phyloP scores from a whole-genome alignment of 2,113 vertebrate genomes.

The Epinephelus cyanopodus region DNA sequence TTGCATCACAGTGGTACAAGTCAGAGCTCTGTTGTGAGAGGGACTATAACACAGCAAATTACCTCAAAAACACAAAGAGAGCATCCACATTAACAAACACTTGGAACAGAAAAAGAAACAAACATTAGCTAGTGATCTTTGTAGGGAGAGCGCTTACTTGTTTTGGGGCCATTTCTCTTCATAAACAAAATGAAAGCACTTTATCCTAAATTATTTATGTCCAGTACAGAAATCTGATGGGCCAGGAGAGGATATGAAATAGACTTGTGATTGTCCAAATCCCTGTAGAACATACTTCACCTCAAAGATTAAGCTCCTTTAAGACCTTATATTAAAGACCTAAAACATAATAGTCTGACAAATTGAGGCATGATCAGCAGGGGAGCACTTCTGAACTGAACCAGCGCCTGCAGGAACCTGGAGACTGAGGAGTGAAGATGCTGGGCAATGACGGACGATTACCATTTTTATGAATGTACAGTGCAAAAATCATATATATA shows the following conservation, averaged over 20 bases:
- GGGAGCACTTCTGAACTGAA: constrained; percentile 12
- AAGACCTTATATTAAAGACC: constrained; percentile 8
- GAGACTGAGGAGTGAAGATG: not conserved
- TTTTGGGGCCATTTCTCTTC: constrained; percentile 58
- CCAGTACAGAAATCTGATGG: not conserved
- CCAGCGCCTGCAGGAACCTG: constrained; percentile 5
- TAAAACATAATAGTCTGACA: constrained; percentile 12
- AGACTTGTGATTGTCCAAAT: constrained; percentile 7
- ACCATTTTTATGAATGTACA: not conserved
- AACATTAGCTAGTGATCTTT: constrained; percentile 66
- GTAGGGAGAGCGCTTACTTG: constrained; percentile 44
- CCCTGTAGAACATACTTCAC: not conserved
- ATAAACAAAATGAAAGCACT: constrained; percentile 34
- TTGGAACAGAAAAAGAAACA: constrained; percentile 60
- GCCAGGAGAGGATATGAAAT: constrained; percentile 43
- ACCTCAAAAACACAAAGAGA: constrained; percentile 78
- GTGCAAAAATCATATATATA: not conserved
- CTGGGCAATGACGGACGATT: not conserved
- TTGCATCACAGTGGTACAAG: constrained; percentile 76
- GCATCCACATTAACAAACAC: constrained; percentile 67
- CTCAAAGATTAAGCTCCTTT: constrained; percentile 32
- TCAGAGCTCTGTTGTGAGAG: constrained; percentile 71
- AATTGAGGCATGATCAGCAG: constrained; percentile 8
- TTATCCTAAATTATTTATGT: constrained; percentile 14
- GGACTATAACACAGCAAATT: constrained; percentile 73